Evolutionary conservation across 2,888 invertebrate species (phyloP).

Genomic region (Diploptera punctata): DNA sequence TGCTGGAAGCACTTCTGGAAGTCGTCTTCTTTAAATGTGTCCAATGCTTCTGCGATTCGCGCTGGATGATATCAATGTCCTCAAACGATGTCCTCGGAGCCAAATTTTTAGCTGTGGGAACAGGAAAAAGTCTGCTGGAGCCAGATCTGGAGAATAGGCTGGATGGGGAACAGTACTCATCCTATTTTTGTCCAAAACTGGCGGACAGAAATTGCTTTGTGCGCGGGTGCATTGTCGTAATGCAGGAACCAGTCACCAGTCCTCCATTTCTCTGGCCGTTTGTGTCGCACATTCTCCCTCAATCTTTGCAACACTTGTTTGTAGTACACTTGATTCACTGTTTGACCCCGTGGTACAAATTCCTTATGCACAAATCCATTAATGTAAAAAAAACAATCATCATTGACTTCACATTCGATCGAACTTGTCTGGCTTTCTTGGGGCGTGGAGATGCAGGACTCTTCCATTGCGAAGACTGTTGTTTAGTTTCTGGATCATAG

Average conservation of each 20-base stretch:
- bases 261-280: background rate
- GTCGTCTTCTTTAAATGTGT: too few relatives aligned
- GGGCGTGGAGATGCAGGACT: background rate
- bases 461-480: conserved; percentile 9
- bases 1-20: too few relatives aligned
- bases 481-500: background rate
- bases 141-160: background rate
- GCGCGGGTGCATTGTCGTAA: background rate
- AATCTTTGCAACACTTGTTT: too few relatives aligned
- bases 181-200: background rate
- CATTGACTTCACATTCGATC: too few relatives aligned
- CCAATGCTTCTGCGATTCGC: too few relatives aligned
- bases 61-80: background rate
- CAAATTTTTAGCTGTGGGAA: background rate
- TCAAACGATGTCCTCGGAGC: background rate
- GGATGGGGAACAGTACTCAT: background rate
- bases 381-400: too few relatives aligned
- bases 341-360: background rate
- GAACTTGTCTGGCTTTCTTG: too few relatives aligned
- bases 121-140: background rate
- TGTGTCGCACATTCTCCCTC: background rate
- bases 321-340: background rate
- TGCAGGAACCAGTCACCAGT: background rate
- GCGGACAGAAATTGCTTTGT: too few relatives aligned
- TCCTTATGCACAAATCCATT: too few relatives aligned